These are phyloP conservation scores for Acrocyrtus sp. DNA, from an alignment of 2,888 invertebrate genomes.

Conservation along the genomic window DNA sequence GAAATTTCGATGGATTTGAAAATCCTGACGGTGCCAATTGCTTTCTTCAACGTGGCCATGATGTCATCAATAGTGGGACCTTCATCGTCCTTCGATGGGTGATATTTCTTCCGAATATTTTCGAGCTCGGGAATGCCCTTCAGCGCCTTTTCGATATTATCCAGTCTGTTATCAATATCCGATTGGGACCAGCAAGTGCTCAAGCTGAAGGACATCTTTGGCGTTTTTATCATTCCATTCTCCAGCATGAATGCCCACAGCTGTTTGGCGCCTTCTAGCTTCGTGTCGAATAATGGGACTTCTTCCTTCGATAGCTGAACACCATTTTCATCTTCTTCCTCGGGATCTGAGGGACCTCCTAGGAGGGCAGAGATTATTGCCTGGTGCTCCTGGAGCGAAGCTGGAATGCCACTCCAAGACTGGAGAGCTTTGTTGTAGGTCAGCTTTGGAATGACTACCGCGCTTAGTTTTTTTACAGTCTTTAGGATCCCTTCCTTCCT, in stretches of 20 bases:
- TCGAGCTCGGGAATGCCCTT: not conserved
- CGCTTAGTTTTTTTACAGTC: no score
- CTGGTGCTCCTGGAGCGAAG: no score
- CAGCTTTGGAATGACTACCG: no score
- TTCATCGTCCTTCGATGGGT: not conserved
- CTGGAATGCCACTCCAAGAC: no score
- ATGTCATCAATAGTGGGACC: not conserved
- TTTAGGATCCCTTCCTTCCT: no score
- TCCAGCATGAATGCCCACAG: conserved; percentile 1
- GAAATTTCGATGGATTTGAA: not conserved
- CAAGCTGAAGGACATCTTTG: not conserved
- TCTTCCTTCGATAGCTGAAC: no score
- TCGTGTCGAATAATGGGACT: not conserved
- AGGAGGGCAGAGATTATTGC: no score
- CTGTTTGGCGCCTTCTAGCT: not conserved
- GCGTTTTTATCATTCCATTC: not conserved
- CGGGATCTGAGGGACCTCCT: no score
- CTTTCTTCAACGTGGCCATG: not conserved
- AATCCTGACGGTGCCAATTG: not conserved
- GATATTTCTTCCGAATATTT: not conserved
- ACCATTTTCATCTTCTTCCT: no score
- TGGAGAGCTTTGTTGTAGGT: no score
- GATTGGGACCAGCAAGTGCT: no score
- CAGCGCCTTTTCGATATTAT: not conserved
- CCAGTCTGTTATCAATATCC: not conserved